Base-by-base conservation (phyloP, 2,888 invertebrate genomes). In the Bugulina stolonifera region DNA sequence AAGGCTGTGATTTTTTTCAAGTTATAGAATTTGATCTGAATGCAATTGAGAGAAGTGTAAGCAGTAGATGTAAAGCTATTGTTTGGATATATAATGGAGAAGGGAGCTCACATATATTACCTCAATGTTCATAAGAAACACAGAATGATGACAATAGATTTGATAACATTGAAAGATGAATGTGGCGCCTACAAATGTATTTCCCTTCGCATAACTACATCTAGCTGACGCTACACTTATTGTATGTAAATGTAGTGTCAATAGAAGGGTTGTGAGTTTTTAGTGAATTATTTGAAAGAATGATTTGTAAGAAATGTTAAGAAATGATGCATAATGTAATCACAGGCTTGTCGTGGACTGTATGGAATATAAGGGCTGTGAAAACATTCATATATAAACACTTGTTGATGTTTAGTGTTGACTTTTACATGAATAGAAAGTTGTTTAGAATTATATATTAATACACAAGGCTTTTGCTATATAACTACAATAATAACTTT, bases 281-380 rank as follows among this genome's bases (percentile, higher is more conserved):
- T 43, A 43, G 43, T 43, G 43, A 43, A 43, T 43, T 43, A 18
- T 18, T 18, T 43, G 10, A 43, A 5, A 43, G 5, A 43, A 43
- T 43, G 43, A 43, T 10, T 43, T 43, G 43, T 43, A 43, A 43
- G 43, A 43, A 32, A 32, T 64, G 32, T n/a, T n/a, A n/a, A 57
- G 57, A 25, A 32, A 32, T 64, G 32, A 64, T 64, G 64, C 64
- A 64, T 64, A 34, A 64, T 64, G 32, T 32, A 64, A 64, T 43
- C 43, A 43, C 18, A 43, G 18, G 43, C 43, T 10, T 43, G 43
- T 10, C 43, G 10, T 10, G 18, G 43, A 10, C 18, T 43, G 43
- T 18, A 10, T 5, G 43, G 43, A 43, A 18, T n/a, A n/a, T n/a
- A n/a, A n/a, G n/a, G n/a, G n/a, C n/a, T n/a, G n/a, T 10, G 18